Base-by-base conservation (phyloP, 2,797 vertebrate genomes). In the Macrochelys suwanniensis region DNA sequence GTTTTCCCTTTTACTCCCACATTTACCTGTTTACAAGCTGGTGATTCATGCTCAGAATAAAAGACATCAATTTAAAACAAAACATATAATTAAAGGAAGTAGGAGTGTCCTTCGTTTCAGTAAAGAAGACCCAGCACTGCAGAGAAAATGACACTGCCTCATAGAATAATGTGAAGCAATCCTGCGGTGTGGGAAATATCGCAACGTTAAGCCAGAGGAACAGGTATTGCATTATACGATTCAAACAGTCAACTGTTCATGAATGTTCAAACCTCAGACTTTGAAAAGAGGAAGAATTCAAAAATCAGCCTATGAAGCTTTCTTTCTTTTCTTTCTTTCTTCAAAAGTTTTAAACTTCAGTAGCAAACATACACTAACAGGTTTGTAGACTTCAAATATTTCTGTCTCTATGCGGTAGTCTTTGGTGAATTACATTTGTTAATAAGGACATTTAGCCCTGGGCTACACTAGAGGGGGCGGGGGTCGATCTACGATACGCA, bases 181-280 rank as follows among this genome's bases (percentile, higher is more conserved):
- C 96, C 97, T 98, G 97, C 90, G 97, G 97, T 97, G 97, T 97
- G 97, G 97, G 97, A 97, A 98, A 97, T 95, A 97, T 84, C 96
- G 95, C 97, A 97, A 97, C 97, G 97, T 97, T 97, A 97, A 98
- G 97, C 97, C 97, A 98, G 97, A 97, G 97, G 97, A 98, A 98
- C 97, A 98, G 97, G 97, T 98, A 98, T 98, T 98, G 97, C 97
- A 98, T 97, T 97, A 98, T 96, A 83, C 80, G 80, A 97, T 96
- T 97, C 95, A 97, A 97, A 97, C 97, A 97, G 97, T 96, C 97
- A 98, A 97, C 97, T 97, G 97, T 97, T 97, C 94, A 88, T 95
- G 37, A 94, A 97, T 96, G 96, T 94, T 94, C 96, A 96, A 96
- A 97, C 97, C 97, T 96, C 97, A 97, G 89, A 94, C 85, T 93